Evolutionary conservation across 2,888 invertebrate genomes (phyloP).

Genomic region (Brachyptera risi): DNA sequence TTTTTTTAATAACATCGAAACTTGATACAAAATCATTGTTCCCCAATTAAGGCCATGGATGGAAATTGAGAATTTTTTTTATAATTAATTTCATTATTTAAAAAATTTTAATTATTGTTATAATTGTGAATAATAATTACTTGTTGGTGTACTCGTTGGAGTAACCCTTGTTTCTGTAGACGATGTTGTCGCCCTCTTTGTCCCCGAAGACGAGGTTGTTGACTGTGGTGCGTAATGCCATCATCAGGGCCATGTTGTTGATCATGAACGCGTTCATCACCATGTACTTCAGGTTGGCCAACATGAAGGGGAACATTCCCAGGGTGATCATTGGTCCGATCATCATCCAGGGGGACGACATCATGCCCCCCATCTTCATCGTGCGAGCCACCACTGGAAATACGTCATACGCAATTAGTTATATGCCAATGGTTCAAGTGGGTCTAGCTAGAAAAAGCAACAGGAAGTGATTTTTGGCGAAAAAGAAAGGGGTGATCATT

Average conservation of each 20-base stretch:
- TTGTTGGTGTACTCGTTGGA: slow-evolving; percentile 14
- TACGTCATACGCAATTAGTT: too few species aligned
- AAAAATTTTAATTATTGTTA: too few species aligned
- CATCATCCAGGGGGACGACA: slow-evolving; percentile 34
- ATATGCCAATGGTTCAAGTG: too few species aligned
- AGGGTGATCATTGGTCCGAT: slow-evolving; percentile 34
- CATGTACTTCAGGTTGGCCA: slow-evolving; percentile 38
- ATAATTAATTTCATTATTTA: too few species aligned
- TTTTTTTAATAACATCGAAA: too few species aligned
- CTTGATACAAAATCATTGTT: too few species aligned
- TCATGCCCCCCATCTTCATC: slow-evolving; percentile 23
- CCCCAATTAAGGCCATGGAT: too few species aligned
- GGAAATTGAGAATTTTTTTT: too few species aligned
- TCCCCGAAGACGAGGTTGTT: slow-evolving; percentile 39
- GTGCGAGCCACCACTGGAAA: slow-evolving; percentile 9
- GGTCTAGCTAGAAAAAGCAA: too few species aligned
- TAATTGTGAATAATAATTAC: too few species aligned
- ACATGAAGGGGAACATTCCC: slow-evolving; percentile 34
- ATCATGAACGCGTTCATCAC: slow-evolving; percentile 39
- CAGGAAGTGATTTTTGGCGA: too few species aligned
- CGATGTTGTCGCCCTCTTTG: slow-evolving; percentile 34
- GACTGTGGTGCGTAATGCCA: slow-evolving; percentile 38
- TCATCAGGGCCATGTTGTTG: slow-evolving; percentile 39
- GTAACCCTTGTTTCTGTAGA: slow-evolving; percentile 39
- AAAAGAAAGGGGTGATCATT: too few species aligned